Conservation (phyloP, 2,797 vertebrate genomes). For the Acanthopagrus latus region DNA sequence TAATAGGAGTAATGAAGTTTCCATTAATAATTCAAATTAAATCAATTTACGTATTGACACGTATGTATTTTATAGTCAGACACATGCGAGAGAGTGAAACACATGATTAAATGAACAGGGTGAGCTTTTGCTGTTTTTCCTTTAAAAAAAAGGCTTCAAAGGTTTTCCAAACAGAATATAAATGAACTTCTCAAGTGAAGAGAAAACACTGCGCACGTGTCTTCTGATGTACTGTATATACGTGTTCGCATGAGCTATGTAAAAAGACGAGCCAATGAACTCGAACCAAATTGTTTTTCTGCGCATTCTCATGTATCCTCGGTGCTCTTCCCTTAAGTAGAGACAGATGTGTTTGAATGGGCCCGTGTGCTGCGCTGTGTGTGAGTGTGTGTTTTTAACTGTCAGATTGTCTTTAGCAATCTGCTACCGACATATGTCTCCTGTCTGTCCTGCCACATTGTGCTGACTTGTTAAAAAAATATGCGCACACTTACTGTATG, state of each 20-base stretch:
- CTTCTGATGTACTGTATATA: slow-evolving; percentile 1
- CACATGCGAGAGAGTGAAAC: background rate
- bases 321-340: slow-evolving; percentile 33
- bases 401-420: slow-evolving; percentile 44
- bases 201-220: background rate
- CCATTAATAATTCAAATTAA: slow-evolving; percentile 18
- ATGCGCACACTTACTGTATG: background rate
- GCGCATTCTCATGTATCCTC: background rate
- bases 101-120: background rate
- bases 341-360: slow-evolving; percentile 60
- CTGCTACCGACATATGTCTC: slow-evolving; percentile 56
- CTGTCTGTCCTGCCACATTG: slow-evolving; percentile 50
- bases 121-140: background rate
- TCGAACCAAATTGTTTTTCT: slow-evolving; percentile 24
- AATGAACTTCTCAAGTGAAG: slow-evolving; percentile 15
- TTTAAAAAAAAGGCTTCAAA: background rate
- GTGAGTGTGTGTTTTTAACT: slow-evolving; percentile 8
- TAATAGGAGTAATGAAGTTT: slow-evolving; percentile 3
- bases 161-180: background rate
- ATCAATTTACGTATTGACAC: background rate
- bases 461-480: slow-evolving; percentile 49
- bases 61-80: background rate
- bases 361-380: background rate
- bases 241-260: slow-evolving; percentile 5
- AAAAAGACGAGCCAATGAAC: slow-evolving; percentile 26